phyloP scores from a whole-genome alignment of 2,888 invertebrate species.

The Melipona bicolor region DNA sequence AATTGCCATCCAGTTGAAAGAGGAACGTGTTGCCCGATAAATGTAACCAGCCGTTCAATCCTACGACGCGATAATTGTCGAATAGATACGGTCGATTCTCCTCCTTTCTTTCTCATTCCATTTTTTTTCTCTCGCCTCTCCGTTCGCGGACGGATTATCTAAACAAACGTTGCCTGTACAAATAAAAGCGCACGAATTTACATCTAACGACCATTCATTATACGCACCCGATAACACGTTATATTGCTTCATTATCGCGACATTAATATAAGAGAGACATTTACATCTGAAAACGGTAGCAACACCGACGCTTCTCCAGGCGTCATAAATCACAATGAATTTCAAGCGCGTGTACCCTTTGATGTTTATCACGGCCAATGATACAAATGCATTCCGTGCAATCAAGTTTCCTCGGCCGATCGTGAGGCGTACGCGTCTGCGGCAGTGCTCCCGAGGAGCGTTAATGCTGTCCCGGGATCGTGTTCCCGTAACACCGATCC shows the following conservation, averaged over 20 bases:
- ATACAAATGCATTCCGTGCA: constrained; percentile 61
- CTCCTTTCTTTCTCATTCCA: too few species aligned
- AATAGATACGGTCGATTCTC: neutral
- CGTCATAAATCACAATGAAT: constrained; percentile 51
- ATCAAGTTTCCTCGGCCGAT: constrained; percentile 46
- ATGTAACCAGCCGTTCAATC: constrained; percentile 30
- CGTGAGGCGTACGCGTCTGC: constrained; percentile 11
- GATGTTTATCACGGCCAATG: constrained; percentile 61
- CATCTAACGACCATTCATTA: constrained; percentile 37
- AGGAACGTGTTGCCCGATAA: constrained; percentile 29
- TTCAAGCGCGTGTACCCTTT: constrained; percentile 51
- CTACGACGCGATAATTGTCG: constrained; percentile 19
- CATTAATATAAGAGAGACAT: constrained; percentile 50
- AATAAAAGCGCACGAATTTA: neutral
- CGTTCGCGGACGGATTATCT: constrained; percentile 22
- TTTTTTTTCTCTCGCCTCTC: too few species aligned
- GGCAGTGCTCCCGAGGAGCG: neutral
- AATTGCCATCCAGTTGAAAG: constrained; percentile 24
- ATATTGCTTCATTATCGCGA: constrained; percentile 47
- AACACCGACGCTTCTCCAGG: constrained; percentile 37
- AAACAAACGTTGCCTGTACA: constrained; percentile 2
- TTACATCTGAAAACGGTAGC: constrained; percentile 53
- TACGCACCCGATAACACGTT: constrained; percentile 21
- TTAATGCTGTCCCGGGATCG: constrained; percentile 47
- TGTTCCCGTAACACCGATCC: constrained; percentile 49